Base-by-base conservation (phyloP, 2,888 invertebrate species). In the Andrena trimmerana region DNA sequence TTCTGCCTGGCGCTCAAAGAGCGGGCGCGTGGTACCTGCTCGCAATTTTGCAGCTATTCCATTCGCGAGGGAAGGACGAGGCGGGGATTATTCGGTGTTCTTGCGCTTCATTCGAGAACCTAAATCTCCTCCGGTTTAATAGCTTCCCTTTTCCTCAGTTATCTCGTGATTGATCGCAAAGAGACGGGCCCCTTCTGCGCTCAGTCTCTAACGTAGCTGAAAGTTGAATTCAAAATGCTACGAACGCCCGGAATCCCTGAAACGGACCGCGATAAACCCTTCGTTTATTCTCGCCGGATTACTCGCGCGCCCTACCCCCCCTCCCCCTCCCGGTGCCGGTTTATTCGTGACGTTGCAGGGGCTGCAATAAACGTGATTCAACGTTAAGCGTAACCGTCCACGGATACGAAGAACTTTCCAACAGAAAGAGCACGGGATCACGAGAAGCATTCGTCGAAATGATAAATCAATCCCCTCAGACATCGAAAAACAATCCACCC, bases 161-260 rank as follows among this genome's bases (percentile, higher is more conserved):
- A 84, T 84, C 83, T 83, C 78, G 83, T 62, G 83, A 84, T 84
- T 84, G 83, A 84, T 84, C 83, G 83, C 78, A 71, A 84, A 67
- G 83, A 83, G 74, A 65, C 31, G 50, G 33, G 54, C 27, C 66
- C 42, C 69, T 69, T 48, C 63, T 50, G 68, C 50, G 67, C 50
- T 63, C 69, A 59, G 74, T 77, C 75, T 68, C 73, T 50, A 70
- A 63, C 79, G 65, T 62, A 72, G 72, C 70, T 82, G 79, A 73
- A 73, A 85, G 79, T 85, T 79, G 85, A 86, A 85, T 86, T 83
- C 79, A 74, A 82, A 77, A 84, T 71, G 66, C 65, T 76, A 66
- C 72, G 66, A 67, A 62, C 72, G 60, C 59, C 69, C 31, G 75
- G 78, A 85, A 83, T 65, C 79, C 72, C 71, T 74, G 73, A 86